Base-by-base conservation (phyloP, 2,888 invertebrate genomes). In the Calameuta pallipes region DNA sequence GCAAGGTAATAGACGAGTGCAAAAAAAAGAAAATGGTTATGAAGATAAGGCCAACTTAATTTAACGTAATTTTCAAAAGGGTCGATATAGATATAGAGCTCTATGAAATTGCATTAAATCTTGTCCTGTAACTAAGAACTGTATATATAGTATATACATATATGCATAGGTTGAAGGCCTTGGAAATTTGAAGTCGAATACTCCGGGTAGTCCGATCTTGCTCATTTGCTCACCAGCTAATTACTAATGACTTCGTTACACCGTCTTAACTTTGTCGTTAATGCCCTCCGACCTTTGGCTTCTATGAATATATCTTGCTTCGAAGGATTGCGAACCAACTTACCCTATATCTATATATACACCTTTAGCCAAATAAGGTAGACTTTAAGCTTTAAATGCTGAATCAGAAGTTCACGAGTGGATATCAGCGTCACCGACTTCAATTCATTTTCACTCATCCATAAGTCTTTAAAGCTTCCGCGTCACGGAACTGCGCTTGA, bases 61-160 rank as follows among this genome's bases (percentile, higher is more conserved):
- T 41, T 1, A 9, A 41, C 6, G 41, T 6, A 23, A 41, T 23
- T 41, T 6, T 41, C 23, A 41, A 23, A 41, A 41, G 41, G 41
- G 0, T 41, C 41, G 41, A 23, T 41, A 41, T 23, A 23, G 41
- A 41, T 41, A 41, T 41, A 41, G 15, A 23, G 23, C 41, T 41
- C 41, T 23, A 15, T 41, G 23, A 23, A 41, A 6, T 23, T 23
- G 15, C 41, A 6, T 41, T 4, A 6, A 41, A 41, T 41, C 15
- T 41, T 31, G 75, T 75, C 70, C 75, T 80, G 15, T 79, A 76
- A 56, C 69, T 37, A 68, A 36, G 13, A 30, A 13, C 70, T 34
- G 4, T 15, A 11, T 35, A 12, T 36, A 36, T 3, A 36, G 11
- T 12, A 11, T 33, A 74, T 9, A 13, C 35, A 33, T n/a, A 33